Conservation (phyloP, 2,113 vertebrate genomes). For the Lepisosteus oculatus region DNA sequence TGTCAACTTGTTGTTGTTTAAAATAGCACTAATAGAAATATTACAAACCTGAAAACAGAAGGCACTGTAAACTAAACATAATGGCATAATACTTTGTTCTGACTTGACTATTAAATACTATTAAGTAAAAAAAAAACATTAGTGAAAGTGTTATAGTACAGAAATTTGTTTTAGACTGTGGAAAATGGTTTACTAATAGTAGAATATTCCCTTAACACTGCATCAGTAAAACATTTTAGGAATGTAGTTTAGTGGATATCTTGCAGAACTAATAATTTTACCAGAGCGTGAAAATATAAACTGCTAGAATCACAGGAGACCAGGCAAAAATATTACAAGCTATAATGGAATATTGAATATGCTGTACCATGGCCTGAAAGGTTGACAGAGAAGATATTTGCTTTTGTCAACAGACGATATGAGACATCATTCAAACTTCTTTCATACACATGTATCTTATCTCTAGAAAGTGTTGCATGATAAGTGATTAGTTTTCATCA, state of each 20-base stretch:
- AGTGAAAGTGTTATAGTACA: too few relatives aligned
- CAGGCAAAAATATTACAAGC: background rate
- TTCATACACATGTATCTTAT: conserved; percentile 44
- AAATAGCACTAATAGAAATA: too few relatives aligned
- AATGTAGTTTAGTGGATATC: background rate
- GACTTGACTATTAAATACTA: too few relatives aligned
- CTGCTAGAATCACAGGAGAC: background rate
- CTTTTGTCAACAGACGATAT: conserved; percentile 34
- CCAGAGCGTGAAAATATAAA: background rate
- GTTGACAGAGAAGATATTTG: conserved; percentile 35
- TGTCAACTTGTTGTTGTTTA: too few relatives aligned
- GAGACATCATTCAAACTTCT: conserved; percentile 41
- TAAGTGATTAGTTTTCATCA: conserved; percentile 14
- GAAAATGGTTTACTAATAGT: too few relatives aligned
- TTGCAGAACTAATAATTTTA: background rate
- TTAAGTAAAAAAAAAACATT: too few relatives aligned
- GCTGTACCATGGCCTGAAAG: conserved; percentile 31
- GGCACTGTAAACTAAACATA: too few relatives aligned
- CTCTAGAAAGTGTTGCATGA: conserved; percentile 31
- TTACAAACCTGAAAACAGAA: too few relatives aligned
- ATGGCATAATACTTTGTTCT: too few relatives aligned
- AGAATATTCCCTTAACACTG: too few relatives aligned
- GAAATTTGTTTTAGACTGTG: too few relatives aligned
- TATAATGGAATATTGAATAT: conserved; percentile 37
- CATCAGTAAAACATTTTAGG: too few relatives aligned